Evolutionary conservation across 2,113 vertebrate genomes (phyloP), one percentile per base, ranked within the genome.

Genomic region (Pseudorasbora parva): DNA sequence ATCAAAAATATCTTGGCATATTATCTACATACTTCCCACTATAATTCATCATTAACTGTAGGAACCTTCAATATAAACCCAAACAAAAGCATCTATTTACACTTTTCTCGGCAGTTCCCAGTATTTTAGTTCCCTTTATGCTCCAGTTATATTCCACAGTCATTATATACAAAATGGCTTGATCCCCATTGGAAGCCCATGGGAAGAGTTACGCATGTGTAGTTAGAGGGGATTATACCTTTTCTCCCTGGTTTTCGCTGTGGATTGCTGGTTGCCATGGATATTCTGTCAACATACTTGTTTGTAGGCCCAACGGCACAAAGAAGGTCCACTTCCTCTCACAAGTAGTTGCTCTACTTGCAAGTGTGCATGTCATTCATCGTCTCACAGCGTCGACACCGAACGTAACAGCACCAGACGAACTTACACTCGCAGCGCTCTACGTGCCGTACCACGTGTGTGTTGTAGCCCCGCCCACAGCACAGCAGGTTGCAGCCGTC

Each of bases 381-480:
- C 88, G 95, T 99, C 91, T 99, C 98, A 1, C 98, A 99, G 68
- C 96, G 93, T 15, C 95, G 85, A 92, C 98, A 99, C 86, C 94
- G 96, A 27, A 99, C 98, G 0, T 97, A 98, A 91, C 98, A 99
- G 93, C 98, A 99, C 98, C 98, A 99, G 64, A 99, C 92, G 0
- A 99, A 99, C 91, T 97, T 98, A 91, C 98, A 99, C 43, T 98
- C 96, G 0, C 98, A 99, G 75, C 97, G 94, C 2, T 97, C 95
- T 85, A 98, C 95, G 0, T 96, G 95, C 43, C 98, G 89, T 76
- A 97, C 97, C 1, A 99, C 95, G 0, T 97, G 97, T 0, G 98
- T 99, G 91, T 99, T 98, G 94, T 99, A 99, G 1, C 98, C 98
- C 0, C 97, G 91, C 8, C 98, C 98, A 0, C 98, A 99, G 93